Evolutionary conservation across 2,797 vertebrate species (phyloP).

Genomic region (Falco berigora): DNA sequence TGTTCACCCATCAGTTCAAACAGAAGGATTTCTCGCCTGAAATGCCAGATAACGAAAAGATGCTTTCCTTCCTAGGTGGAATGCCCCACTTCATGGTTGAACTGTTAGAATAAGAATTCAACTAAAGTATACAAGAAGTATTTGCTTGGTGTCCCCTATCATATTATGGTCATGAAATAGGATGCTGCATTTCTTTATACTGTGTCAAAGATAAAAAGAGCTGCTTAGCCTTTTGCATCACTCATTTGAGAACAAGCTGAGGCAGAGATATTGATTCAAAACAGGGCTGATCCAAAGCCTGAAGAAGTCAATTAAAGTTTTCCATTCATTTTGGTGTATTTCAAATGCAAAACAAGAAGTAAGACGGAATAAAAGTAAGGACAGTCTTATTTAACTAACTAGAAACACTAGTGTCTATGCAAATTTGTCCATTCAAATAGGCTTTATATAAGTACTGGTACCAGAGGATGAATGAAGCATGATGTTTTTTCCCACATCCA

Average conservation of each 20-base stretch:
- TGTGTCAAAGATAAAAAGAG: not conserved
- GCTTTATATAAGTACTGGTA: not conserved
- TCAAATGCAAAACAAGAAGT: not conserved
- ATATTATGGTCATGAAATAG: not conserved
- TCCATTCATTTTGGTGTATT: not conserved
- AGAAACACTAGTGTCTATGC: not conserved
- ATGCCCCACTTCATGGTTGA: not conserved
- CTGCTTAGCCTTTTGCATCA: not conserved
- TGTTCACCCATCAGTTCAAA: constrained; percentile 48
- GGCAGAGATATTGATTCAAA: not conserved
- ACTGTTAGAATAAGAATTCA: not conserved
- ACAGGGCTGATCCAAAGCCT: not conserved
- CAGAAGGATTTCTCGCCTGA: constrained; percentile 4
- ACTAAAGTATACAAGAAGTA: not conserved
- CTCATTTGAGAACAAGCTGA: not conserved
- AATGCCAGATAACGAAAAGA: not conserved
- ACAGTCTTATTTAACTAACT: not conserved
- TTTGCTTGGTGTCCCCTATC: not conserved
- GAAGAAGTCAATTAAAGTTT: not conserved
- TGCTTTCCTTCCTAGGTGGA: not conserved
- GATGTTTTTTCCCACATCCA: not conserved
- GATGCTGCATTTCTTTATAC: not conserved
- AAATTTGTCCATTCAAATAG: not conserved
- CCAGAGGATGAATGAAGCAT: not conserved
- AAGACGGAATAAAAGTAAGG: not conserved